Evolutionary conservation across 2,113 vertebrate genomes (phyloP), one percentile per base, ranked within the genome.

Genomic region (Ciconia boyciana): DNA sequence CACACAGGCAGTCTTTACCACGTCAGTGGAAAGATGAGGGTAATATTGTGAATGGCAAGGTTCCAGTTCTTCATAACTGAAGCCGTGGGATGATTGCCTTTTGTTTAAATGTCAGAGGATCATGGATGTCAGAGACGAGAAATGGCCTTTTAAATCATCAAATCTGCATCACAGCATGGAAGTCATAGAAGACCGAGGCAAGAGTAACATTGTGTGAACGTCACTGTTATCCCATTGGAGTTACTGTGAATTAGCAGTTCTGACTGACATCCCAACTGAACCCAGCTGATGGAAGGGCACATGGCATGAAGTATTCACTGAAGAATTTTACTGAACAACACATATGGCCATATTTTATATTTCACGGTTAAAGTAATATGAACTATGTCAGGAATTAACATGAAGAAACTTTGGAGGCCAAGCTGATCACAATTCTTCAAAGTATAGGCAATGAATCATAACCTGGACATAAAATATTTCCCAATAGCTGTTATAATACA

Each of bases 81-180:
- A 87, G 86, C 88, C 58, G 46, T 96, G 96, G 96, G 96, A 95
- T 49, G 96, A 62, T 84, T 51, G 75, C 83, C 82, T 93, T 96
- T 92, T 94, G 95, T 95, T 96, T 94, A 97, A 97, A 97, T 96
- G 96, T 96, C 96, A 96, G 92, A 81, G 92, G 95, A 81, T 89
- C 83, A 55, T 65, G 13, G 82, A 88, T 81, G 83, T 96, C 91
- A 72, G 71, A 78, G 91, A 77, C 8, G 5, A 94, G 90, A 74
- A 95, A 71, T 0, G 48, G 85, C 95, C 95, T 85, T 85, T 93
- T 10, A 66, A 68, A 62, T 96, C 90, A 54, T 80, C 91, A 29
- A 54, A 68, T 9, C 54, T 78, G 36, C 78, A 84, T 84, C 77
- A 10, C 57, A 3, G 64, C 31, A 3, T 39, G 78, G 84, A 89